Base-by-base conservation (phyloP, 2,797 vertebrate species). In the Liparis tanakae region DNA sequence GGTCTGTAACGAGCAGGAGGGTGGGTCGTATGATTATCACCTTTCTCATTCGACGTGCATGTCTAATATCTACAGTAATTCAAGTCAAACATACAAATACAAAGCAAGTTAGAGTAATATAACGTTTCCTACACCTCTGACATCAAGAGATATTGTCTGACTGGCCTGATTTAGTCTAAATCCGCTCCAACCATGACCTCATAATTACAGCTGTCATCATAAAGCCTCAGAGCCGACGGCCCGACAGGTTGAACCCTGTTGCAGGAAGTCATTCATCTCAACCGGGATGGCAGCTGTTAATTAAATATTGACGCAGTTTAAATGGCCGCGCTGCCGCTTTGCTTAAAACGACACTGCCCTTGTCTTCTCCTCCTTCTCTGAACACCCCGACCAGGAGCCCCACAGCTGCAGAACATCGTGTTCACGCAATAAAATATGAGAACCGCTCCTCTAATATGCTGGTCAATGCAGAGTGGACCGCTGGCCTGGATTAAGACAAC, bases 281-380 rank as follows among this genome's bases (percentile, higher is more conserved):
- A 91, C 89, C 88, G 84, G 65, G 70, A 70, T 60, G 88, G 62
- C 76, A 73, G 58, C 66, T 68, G 62, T 81, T 92, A 88, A 93
- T 93, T 90, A 91, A 92, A 91, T 84, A 86, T 70, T 78, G 76
- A 87, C 75, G 84, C 67, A 72, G 55, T 62, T 88, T 90, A 87
- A 89, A 90, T 69, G 70, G 64, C 76, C 54, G 57, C 7, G 4
- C 74, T 25, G 65, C 79, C 72, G 8, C 72, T 82, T 79, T 71
- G 73, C 81, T 84, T 74, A n/a, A 78, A 56, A 83, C 76, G 86
- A 88, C 79, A 80, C 76, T 64, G 70, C 15, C 58, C 72, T 76
- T 80, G 70, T 79, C 53, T 71, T 55, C 66, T 67, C 7, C 62
- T 13, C 59, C 4, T 34, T 25, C 46, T 73, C 72, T 79, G 65